phyloP scores from a whole-genome alignment of 2,888 invertebrate genomes.

The Drosophila gaucha region DNA sequence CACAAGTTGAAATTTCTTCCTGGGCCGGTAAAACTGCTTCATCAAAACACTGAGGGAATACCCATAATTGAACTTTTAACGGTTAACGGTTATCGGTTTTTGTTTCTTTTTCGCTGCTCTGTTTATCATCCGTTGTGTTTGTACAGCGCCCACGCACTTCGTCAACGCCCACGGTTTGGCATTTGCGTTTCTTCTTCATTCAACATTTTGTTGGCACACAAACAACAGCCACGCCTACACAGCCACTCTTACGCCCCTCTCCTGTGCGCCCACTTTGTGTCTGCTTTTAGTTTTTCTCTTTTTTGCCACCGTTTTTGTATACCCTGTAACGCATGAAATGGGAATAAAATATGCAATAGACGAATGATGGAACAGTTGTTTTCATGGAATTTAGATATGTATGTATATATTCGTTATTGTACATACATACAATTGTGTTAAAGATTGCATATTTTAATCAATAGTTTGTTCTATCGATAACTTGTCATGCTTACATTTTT shows the following conservation, averaged over 20 bases:
- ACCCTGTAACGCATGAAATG: not conserved
- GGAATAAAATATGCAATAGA: too few relatives aligned
- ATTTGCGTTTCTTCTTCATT: constrained; percentile 6
- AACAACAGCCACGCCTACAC: constrained; percentile 31
- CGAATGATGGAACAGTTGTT: too few relatives aligned
- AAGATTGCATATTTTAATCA: too few relatives aligned
- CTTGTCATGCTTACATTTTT: too few relatives aligned
- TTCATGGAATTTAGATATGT: too few relatives aligned
- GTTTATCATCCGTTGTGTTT: constrained; percentile 15
- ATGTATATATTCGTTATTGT: too few relatives aligned
- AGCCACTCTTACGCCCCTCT: constrained; percentile 6
- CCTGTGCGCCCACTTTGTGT: not conserved
- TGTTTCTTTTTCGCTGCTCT: not conserved
- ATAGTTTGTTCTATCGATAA: too few relatives aligned
- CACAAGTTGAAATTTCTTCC: not conserved
- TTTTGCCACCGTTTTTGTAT: not conserved
- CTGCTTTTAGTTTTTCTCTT: constrained; percentile 22
- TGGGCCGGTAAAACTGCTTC: not conserved
- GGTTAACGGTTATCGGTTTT: not conserved
- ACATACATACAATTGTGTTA: too few relatives aligned
- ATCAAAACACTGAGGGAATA: not conserved
- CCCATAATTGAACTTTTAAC: not conserved
- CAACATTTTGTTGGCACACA: constrained; percentile 23
- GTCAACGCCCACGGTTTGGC: constrained; percentile 26
- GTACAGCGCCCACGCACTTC: constrained; percentile 21